A percentile compares a stretch with the other conserved stretches of the same genome.
Evolutionary conservation across 2,888 invertebrate genomes (phyloP).

Genomic region (Sarcophaga carnaria): DNA sequence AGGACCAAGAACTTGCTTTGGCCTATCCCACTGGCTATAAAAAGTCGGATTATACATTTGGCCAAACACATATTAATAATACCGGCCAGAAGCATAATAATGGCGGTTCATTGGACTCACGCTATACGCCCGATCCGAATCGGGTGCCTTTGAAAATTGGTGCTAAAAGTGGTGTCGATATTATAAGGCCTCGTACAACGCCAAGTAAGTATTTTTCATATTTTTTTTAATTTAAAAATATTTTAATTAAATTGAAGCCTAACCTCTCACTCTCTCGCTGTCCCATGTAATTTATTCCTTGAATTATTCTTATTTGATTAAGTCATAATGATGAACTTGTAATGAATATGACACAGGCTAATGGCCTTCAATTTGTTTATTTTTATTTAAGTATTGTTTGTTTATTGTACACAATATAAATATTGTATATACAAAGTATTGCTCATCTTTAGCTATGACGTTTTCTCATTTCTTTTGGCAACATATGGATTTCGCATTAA

Average conservation of each 20-base stretch:
- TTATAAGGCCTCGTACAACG: constrained; percentile 88
- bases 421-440: too few relatives aligned
- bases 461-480: too few relatives aligned
- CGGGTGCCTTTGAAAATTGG: constrained; percentile 84
- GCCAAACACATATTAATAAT: constrained; percentile 80
- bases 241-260: neutral
- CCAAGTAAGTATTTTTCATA: constrained; percentile 83
- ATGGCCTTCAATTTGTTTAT: too few relatives aligned
- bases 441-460: too few relatives aligned
- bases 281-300: too few relatives aligned
- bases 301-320: too few relatives aligned
- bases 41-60: constrained; percentile 81
- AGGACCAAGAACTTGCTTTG: constrained; percentile 85
- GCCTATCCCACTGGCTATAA: constrained; percentile 81
- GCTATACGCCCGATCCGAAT: constrained; percentile 92
- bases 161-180: constrained; percentile 87
- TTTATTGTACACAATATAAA: too few relatives aligned
- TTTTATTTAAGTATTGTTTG: too few relatives aligned
- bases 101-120: constrained; percentile 83
- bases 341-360: too few relatives aligned
- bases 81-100: constrained; percentile 81
- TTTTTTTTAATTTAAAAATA: neutral
- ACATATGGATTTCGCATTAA: too few relatives aligned
- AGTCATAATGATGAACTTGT: too few relatives aligned
- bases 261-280: too few relatives aligned